Base-by-base conservation (phyloP, 2,113 vertebrate genomes). In the Aegithalos caudatus region DNA sequence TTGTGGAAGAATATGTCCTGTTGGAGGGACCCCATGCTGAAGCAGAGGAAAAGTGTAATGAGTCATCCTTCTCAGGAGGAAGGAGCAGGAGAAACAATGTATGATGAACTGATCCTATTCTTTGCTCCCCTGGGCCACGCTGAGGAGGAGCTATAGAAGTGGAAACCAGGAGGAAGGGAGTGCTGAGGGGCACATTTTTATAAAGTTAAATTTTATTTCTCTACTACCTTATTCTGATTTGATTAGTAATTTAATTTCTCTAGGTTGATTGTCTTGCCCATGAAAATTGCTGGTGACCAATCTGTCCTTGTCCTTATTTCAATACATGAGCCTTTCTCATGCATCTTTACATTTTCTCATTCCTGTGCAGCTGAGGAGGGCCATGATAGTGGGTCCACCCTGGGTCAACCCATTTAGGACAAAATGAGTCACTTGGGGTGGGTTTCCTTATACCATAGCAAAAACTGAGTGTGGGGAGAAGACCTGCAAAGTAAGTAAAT, bases 321-420 rank as follows among this genome's bases (percentile, higher is more conserved):
- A 1, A 35, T 10, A 12, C 3, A 5, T 2, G 3, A 64, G 5
- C 5, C 18, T 40, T 82, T 28, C 45, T 22, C 20, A 47, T 22
- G 45, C 22, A 21, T 22, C 45, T 47, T 47, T 40, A 9, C 21
- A 14, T 35, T n/a, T 62, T 44, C 16, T 69, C 7, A 47, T 17
- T 9, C 17, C 4, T 17, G 9, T 20, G 38, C 44, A 42, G 11
- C 4, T 38, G 28, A 81, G 24, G 12, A 48, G 3, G 6, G 16
- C 8, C 33, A 24, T 31, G 12, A n/a, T 23, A 23, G 15, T n/a
- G 42, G 15, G 35, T 35, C 6, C 23, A 38, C 9, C 5, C 12
- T 23, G 16, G 8, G 18, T 14, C n/a, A 70, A n/a, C 4, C 5
- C 25, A 47, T 2, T 4, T 4, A 16, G 11, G 14, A 48, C 0